These are phyloP conservation scores for Dryas iulia DNA, from an alignment of 1,140 invertebrate genomes.

Conservation along the genomic window DNA sequence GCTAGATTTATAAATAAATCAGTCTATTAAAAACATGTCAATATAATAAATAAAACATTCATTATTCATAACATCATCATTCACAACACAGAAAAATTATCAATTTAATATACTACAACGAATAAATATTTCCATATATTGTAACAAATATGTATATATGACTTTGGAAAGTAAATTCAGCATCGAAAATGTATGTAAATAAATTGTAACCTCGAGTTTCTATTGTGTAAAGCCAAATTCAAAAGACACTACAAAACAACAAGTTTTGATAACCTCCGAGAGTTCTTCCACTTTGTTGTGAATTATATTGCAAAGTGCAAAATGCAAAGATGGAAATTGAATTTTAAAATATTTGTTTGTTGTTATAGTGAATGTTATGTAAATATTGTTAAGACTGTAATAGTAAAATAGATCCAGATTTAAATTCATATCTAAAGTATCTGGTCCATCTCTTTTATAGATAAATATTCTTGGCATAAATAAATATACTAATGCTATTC, in stretches of 20 bases:
- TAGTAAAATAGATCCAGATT: background rate
- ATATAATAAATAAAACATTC: too few relatives aligned
- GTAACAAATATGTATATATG: too few relatives aligned
- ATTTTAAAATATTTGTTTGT: conserved; percentile 2
- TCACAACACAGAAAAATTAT: too few relatives aligned
- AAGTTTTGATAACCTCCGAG: conserved; percentile 9
- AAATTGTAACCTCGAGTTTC: background rate
- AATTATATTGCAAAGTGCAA: conserved; percentile 10
- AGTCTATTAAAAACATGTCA: too few relatives aligned
- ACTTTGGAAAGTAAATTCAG: background rate
- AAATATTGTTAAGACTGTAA: background rate
- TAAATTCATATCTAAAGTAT: too few relatives aligned
- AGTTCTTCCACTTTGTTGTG: conserved; percentile 1
- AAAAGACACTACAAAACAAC: conserved; percentile 6
- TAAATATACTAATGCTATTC: too few relatives aligned
- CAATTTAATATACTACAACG: too few relatives aligned
- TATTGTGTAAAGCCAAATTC: background rate
- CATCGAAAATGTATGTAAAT: background rate
- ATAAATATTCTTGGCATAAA: too few relatives aligned
- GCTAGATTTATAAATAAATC: too few relatives aligned
- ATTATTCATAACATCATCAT: too few relatives aligned
- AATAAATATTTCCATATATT: too few relatives aligned
- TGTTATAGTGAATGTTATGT: background rate
- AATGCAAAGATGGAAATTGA: background rate
- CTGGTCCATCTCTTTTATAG: too few relatives aligned